phyloP scores from a whole-genome alignment of 2,113 vertebrate genomes.

The Odocoileus virginianus region DNA sequence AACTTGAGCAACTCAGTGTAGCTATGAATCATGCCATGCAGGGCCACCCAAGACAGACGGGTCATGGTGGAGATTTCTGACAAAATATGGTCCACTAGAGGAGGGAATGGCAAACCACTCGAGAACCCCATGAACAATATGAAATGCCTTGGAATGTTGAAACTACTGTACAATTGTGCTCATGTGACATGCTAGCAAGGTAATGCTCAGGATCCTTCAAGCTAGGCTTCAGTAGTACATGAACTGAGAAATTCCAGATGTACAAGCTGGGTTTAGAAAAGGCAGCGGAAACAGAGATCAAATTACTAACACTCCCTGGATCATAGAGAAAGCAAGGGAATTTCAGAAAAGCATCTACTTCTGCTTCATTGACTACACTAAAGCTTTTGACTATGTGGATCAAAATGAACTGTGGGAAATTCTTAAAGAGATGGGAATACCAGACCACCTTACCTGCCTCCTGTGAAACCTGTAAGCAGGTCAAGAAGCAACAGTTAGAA shows the following conservation, averaged over 20 bases:
- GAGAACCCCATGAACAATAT: not conserved
- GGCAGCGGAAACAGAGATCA: not conserved
- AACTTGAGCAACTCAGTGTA: not conserved
- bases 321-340: not conserved
- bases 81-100: not conserved
- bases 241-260: not conserved
- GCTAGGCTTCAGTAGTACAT: not conserved
- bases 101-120: not conserved
- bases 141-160: not conserved
- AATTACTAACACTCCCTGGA: not conserved
- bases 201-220: not conserved
- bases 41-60: not conserved
- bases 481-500: not conserved
- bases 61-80: not conserved
- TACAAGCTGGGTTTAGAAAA: not conserved
- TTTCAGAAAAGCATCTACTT: not conserved
- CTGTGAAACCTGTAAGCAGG: not conserved
- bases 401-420: not conserved
- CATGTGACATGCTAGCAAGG: not conserved
- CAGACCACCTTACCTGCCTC: not conserved
- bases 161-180: not conserved
- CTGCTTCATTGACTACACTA: not conserved
- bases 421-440: not conserved
- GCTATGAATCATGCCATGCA: not conserved
- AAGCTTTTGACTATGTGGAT: not conserved